Percentiles rank a stretch among this genome's conserved stretches.
Evolutionary conservation across 2,113 vertebrate genomes (phyloP).

Genomic region (Tinamus guttatus): DNA sequence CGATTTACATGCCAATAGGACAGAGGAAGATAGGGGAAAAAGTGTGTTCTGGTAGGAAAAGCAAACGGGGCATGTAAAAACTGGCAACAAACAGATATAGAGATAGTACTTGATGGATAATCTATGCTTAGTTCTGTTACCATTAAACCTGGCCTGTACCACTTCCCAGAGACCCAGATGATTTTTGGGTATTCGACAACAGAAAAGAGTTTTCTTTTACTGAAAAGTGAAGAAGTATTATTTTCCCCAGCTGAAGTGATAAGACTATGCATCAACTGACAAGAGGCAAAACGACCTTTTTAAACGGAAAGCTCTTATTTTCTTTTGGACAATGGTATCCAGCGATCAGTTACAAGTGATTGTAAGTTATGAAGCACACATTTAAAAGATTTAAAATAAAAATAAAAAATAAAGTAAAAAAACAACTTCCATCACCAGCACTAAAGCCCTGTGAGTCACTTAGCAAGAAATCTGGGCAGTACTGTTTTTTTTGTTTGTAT

Average conservation of each 20-base stretch:
- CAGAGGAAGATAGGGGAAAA: not conserved
- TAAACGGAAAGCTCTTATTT: not conserved
- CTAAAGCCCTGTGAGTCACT: not conserved
- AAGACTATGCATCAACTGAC: not conserved
- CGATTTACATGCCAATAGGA: not conserved
- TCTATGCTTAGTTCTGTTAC: not conserved
- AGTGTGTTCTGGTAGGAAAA: not conserved
- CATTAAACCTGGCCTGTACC: not conserved
- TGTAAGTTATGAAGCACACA: not conserved
- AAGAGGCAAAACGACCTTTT: not conserved
- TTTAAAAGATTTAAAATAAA: not conserved
- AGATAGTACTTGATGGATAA: not conserved
- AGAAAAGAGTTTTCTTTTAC: not conserved
- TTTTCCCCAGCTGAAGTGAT: not conserved
- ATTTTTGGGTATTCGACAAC: not conserved
- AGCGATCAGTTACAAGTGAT: rapidly evolving
- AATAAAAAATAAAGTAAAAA: too few relatives aligned
- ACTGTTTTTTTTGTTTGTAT: not conserved
- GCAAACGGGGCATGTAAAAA: not conserved
- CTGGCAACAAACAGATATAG: not conserved
- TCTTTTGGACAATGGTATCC: not conserved
- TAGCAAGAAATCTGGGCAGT: not conserved
- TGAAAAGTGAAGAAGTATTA: not conserved
- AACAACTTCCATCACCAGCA: not conserved
- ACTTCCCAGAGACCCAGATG: not conserved